These are phyloP conservation scores for Salticus scenicus DNA, from an alignment of 2,888 invertebrate species.

Conservation along the genomic window DNA sequence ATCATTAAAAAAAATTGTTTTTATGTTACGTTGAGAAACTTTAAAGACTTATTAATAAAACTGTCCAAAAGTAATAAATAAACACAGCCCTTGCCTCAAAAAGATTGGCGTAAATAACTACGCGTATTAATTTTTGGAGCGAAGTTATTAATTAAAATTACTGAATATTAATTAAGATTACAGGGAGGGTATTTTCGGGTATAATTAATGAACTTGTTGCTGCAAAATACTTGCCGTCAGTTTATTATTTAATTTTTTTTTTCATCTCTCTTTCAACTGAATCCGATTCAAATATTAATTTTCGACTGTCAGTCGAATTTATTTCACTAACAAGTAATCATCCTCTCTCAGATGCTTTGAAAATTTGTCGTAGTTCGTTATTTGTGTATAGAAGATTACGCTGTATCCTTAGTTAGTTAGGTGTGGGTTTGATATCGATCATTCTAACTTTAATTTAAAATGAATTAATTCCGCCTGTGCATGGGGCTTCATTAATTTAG, in stretches of 20 bases:
- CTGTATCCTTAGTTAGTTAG: not conserved
- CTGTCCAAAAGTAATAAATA: not conserved
- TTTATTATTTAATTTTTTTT: not conserved
- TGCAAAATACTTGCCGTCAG: not conserved
- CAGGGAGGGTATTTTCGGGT: not conserved
- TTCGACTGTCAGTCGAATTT: not conserved
- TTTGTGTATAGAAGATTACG: not conserved
- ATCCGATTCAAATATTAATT: conserved; percentile 10
- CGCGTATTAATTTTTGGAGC: not conserved
- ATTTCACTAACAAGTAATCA: conserved; percentile 1
- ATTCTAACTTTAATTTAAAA: no score
- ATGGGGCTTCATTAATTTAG: no score
- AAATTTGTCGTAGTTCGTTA: not conserved
- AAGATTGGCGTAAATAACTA: conserved; percentile 2
- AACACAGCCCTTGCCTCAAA: not conserved
- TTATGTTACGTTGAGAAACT: not conserved
- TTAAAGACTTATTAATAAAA: conserved; percentile 2
- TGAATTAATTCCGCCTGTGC: no score
- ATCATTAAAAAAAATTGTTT: no score
- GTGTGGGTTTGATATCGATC: no score
- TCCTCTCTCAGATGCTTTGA: not conserved
- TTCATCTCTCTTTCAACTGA: not conserved
- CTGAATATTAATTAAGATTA: conserved; percentile 9
- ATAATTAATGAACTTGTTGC: conserved; percentile 12
- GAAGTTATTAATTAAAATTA: conserved; percentile 19